phyloP scores from a whole-genome alignment of 2,888 invertebrate species.

The Crossocerus cetratus region DNA sequence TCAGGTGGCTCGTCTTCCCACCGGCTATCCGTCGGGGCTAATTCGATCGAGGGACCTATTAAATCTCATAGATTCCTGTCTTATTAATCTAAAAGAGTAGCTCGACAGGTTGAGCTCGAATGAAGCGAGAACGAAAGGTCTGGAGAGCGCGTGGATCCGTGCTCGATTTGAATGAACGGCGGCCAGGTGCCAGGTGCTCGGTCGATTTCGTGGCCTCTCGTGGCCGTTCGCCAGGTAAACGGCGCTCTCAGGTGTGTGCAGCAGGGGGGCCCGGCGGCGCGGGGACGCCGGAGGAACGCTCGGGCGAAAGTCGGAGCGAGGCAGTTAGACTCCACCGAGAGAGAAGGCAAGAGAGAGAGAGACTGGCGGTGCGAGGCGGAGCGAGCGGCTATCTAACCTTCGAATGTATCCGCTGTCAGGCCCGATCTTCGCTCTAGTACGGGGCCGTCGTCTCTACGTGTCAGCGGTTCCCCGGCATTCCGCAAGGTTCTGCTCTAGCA shows the following conservation, averaged over 20 bases:
- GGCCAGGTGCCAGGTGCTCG: constrained; percentile 29
- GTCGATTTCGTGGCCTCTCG: constrained; percentile 49
- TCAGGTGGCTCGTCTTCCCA: too few species aligned
- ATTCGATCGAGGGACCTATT: too few species aligned
- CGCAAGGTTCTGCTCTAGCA: constrained; percentile 27
- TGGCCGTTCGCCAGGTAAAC: constrained; percentile 62
- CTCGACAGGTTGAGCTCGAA: constrained; percentile 16
- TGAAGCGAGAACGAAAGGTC: constrained; percentile 13
- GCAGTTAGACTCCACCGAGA: neutral
- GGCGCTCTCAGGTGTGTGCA: constrained; percentile 39
- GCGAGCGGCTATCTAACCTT: constrained; percentile 61
- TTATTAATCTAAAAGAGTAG: too few species aligned
- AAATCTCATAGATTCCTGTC: too few species aligned
- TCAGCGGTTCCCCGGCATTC: constrained; percentile 47
- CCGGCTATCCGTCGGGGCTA: too few species aligned
- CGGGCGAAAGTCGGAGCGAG: constrained; percentile 5
- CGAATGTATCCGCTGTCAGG: constrained; percentile 65
- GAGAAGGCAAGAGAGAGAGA: constrained; percentile 3
- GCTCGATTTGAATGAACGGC: constrained; percentile 9
- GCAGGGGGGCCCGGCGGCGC: neutral
- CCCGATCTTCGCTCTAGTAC: constrained; percentile 57
- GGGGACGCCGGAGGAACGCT: neutral
- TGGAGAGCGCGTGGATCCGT: neutral
- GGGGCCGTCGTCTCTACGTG: constrained; percentile 59
- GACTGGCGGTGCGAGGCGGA: constrained; percentile 36